These are phyloP conservation scores for Imbricaverruca yamaguchii DNA, from an alignment of 2,888 invertebrate species.

Conservation along the genomic window DNA sequence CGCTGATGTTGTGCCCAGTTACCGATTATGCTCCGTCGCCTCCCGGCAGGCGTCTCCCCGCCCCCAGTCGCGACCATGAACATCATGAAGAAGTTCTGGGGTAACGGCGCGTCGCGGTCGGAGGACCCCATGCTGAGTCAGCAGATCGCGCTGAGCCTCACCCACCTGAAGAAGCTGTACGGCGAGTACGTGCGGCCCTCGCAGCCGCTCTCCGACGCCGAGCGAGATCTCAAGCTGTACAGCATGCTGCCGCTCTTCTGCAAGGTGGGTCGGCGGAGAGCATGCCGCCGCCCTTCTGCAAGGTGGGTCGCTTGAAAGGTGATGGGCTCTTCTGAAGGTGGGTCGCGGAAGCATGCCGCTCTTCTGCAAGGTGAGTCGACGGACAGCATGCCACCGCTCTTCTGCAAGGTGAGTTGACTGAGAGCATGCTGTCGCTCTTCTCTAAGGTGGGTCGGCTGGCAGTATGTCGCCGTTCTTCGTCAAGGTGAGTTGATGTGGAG, in stretches of 20 bases:
- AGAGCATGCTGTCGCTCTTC: conserved; percentile 83
- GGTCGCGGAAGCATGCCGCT: conserved; percentile 94
- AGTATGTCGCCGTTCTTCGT: conserved; percentile 79
- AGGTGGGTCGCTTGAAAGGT: conserved; percentile 67
- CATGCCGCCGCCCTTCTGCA: conserved; percentile 96
- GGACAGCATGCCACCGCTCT: conserved; percentile 87
- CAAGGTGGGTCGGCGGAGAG: conserved; percentile 90
- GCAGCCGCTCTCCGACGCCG: conserved; percentile 66
- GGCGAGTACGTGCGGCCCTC: conserved; percentile 87
- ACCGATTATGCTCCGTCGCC: too few species aligned
- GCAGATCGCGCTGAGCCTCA: conserved; percentile 75
- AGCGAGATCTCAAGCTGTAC: conserved; percentile 87
- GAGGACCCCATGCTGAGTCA: conserved; percentile 29
- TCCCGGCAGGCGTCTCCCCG: not conserved
- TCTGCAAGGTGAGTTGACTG: conserved; percentile 89
- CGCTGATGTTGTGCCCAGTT: too few species aligned
- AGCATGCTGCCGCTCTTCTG: conserved; percentile 97
- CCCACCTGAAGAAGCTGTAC: conserved; percentile 93
- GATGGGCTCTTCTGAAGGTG: conserved; percentile 49
- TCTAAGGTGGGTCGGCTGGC: conserved; percentile 84
- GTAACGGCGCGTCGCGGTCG: conserved; percentile 47
- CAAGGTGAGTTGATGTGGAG: conserved; percentile 46
- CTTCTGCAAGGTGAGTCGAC: conserved; percentile 88
- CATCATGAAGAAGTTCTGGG: conserved; percentile 84
- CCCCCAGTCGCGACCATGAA: conserved; percentile 56